Percentiles rank a stretch among this genome's conserved stretches.
phyloP scores from a whole-genome alignment of 2,797 vertebrate species.

The Pseudochirops cupreus region DNA sequence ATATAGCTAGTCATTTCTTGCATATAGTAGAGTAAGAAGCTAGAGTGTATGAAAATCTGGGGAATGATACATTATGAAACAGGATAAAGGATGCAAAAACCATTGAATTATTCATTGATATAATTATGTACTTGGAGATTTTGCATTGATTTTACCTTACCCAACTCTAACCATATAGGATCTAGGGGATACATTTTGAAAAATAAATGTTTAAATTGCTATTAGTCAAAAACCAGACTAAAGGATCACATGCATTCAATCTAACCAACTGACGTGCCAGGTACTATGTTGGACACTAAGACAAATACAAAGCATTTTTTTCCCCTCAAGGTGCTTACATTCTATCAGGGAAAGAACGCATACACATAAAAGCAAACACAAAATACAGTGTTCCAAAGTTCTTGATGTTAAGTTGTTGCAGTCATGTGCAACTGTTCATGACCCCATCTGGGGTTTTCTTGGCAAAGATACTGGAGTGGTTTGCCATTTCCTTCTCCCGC shows the following conservation, averaged over 20 bases:
- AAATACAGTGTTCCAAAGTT: background rate
- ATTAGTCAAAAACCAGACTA: conserved; percentile 29
- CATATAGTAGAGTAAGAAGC: conserved; percentile 62
- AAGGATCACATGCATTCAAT: background rate
- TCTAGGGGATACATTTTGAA: conserved; percentile 45
- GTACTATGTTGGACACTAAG: background rate
- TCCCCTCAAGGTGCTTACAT: background rate
- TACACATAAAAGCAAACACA: background rate
- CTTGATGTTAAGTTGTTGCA: background rate
- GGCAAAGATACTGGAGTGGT: background rate
- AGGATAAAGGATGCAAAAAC: conserved; percentile 32
- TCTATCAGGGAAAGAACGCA: background rate
- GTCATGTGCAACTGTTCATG: background rate
- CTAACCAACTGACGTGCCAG: background rate
- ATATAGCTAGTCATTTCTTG: conserved; percentile 64
- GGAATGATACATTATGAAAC: conserved; percentile 60
- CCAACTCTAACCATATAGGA: conserved; percentile 40
- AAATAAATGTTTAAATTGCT: conserved; percentile 49
- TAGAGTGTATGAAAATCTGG: conserved; percentile 55
- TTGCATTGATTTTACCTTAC: conserved; percentile 31
- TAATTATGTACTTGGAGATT: conserved; percentile 50
- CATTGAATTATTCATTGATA: conserved; percentile 46
- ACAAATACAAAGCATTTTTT: background rate
- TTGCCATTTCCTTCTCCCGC: background rate
- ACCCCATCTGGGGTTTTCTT: background rate